phyloP scores from a whole-genome alignment of 2,888 invertebrate genomes.

The Polyploca ridens region DNA sequence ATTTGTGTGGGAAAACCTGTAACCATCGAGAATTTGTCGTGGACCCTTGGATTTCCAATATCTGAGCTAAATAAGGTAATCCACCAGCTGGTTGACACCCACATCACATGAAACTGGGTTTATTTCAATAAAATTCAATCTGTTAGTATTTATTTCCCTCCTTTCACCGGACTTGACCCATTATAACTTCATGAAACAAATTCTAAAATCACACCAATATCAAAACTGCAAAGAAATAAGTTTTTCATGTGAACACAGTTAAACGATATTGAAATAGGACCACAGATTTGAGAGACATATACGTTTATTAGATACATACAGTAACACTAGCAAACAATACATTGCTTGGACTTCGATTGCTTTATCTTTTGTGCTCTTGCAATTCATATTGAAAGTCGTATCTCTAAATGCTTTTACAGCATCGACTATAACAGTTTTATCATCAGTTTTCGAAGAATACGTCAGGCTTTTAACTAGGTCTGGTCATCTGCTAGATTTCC shows the following conservation, averaged over 20 bases:
- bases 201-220: background rate
- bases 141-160: background rate
- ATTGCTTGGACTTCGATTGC: background rate
- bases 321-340: background rate
- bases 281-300: background rate
- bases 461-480: background rate
- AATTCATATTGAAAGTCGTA: background rate
- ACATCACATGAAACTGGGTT: background rate
- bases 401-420: background rate
- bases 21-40: background rate
- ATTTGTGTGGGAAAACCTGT: slow-evolving; percentile 9
- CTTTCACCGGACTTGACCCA: background rate
- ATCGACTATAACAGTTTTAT: background rate
- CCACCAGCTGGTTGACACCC: background rate
- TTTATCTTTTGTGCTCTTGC: background rate
- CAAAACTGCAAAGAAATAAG: background rate
- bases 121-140: background rate
- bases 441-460: too few species aligned
- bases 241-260: too few species aligned
- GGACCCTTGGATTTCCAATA: background rate
- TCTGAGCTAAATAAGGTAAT: background rate
- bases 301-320: background rate
- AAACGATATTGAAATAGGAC: background rate
- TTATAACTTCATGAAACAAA: background rate
- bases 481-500: background rate